These are phyloP conservation scores for Tenthredo scrophulariae DNA, from an alignment of 2,888 invertebrate species.

Conservation along the genomic window DNA sequence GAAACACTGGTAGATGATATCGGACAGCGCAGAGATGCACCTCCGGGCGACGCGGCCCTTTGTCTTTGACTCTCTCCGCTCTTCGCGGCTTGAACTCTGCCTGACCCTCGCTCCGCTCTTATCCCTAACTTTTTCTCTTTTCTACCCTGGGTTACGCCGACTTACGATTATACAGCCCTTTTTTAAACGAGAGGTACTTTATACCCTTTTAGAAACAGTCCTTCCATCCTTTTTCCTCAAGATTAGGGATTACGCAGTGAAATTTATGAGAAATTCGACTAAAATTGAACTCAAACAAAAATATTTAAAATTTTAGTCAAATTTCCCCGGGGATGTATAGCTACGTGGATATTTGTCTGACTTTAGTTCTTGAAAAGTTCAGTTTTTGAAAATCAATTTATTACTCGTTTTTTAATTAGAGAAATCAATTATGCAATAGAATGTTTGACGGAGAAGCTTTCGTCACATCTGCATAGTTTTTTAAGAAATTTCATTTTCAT, in stretches of 20 bases:
- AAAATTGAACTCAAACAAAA: background rate
- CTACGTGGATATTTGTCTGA: too few species aligned
- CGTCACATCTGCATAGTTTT: background rate
- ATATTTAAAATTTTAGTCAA: background rate
- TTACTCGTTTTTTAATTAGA: background rate
- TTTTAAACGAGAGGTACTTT: background rate
- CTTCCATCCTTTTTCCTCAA: background rate
- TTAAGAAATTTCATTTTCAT: background rate
- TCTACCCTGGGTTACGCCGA: slow-evolving; percentile 15
- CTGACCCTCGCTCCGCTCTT: slow-evolving; percentile 38
- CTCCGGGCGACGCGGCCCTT: slow-evolving; percentile 73
- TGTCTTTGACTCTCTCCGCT: slow-evolving; percentile 70
- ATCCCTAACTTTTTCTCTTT: background rate
- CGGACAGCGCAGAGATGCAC: slow-evolving; percentile 69
- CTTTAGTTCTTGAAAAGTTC: too few species aligned
- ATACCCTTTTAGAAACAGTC: background rate
- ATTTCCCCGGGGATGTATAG: too few species aligned
- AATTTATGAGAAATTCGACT: background rate
- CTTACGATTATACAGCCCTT: background rate
- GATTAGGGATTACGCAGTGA: background rate
- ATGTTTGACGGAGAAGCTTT: too few species aligned
- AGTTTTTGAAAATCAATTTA: background rate
- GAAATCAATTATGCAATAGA: background rate
- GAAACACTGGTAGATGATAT: slow-evolving; percentile 76
- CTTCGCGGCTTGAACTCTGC: slow-evolving; percentile 59